phyloP scores from a whole-genome alignment of 1,140 invertebrate species.

The Pantala flavescens region DNA sequence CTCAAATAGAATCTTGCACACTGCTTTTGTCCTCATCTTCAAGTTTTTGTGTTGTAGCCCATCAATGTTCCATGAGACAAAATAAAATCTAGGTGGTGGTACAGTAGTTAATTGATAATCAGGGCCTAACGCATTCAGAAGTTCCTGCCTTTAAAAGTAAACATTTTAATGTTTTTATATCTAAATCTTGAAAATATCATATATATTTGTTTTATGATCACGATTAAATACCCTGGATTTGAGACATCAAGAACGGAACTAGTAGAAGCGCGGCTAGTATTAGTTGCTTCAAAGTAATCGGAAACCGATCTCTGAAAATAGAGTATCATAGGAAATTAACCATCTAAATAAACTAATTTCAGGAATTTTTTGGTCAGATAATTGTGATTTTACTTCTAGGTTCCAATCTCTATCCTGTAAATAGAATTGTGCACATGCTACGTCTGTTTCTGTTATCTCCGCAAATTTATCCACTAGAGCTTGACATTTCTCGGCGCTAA shows the following conservation, averaged over 20 bases:
- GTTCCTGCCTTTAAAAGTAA: neutral
- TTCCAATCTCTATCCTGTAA: slow-evolving; percentile 45
- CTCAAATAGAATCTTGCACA: slow-evolving; percentile 40
- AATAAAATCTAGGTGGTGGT: slow-evolving; percentile 31
- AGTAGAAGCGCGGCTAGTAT: neutral
- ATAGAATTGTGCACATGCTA: slow-evolving; percentile 45
- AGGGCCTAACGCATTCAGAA: slow-evolving; percentile 13
- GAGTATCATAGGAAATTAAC: no score
- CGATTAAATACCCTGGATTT: neutral
- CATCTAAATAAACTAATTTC: no score
- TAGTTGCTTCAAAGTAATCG: neutral
- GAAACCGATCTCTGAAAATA: slow-evolving; percentile 1
- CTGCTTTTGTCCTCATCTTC: slow-evolving; percentile 40
- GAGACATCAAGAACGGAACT: neutral
- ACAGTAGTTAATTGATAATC: slow-evolving; percentile 23
- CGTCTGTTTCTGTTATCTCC: slow-evolving; percentile 41
- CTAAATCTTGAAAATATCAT: no score
- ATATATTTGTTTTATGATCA: no score
- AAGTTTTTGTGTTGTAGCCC: slow-evolving; percentile 45
- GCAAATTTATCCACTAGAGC: slow-evolving; percentile 40
- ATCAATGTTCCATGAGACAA: slow-evolving; percentile 54
- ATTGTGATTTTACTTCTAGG: slow-evolving; percentile 32
- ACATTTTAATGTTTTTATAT: neutral
- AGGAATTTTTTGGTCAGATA: no score
- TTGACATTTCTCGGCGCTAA: slow-evolving; percentile 34